These are phyloP conservation scores for Lycorma delicatula DNA, from an alignment of 1,140 invertebrate genomes.

Conservation along the genomic window DNA sequence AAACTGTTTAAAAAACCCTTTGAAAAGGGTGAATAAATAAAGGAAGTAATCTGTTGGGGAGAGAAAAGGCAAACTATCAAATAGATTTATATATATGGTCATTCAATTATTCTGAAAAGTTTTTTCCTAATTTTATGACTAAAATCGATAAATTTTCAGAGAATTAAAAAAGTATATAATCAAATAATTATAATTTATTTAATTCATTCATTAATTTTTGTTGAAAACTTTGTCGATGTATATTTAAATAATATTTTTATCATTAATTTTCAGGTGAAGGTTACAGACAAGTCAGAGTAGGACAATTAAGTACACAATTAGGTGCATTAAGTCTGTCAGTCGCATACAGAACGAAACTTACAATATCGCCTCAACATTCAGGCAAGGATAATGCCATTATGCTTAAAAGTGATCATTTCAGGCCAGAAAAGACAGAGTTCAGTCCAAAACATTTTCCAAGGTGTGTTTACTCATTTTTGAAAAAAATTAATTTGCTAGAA, in stretches of 20 bases:
- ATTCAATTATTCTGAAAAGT: too few relatives aligned
- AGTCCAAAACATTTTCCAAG: slow-evolving; percentile 53
- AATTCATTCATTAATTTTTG: slow-evolving; percentile 25
- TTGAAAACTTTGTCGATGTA: too few relatives aligned
- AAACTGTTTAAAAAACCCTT: too few relatives aligned
- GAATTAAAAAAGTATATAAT: slow-evolving; percentile 7
- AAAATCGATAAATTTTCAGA: background rate
- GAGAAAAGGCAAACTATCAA: too few relatives aligned
- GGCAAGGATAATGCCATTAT: slow-evolving; percentile 59
- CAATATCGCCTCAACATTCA: slow-evolving; percentile 72
- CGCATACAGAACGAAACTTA: slow-evolving; percentile 79
- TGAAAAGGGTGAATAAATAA: too few relatives aligned
- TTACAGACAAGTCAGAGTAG: slow-evolving; percentile 68
- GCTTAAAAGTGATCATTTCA: slow-evolving; percentile 86
- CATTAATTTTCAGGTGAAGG: slow-evolving; percentile 51
- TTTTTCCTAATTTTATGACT: too few relatives aligned
- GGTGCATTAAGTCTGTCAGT: slow-evolving; percentile 71
- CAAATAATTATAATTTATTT: background rate
- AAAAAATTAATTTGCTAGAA: too few relatives aligned
- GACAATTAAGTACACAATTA: slow-evolving; percentile 70
- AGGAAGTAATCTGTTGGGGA: too few relatives aligned
- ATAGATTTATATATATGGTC: too few relatives aligned
- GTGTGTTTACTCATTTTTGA: too few relatives aligned
- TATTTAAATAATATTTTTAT: too few relatives aligned
- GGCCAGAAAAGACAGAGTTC: slow-evolving; percentile 48